These are phyloP conservation scores for Crepidodera aurea DNA, from an alignment of 2,888 invertebrate genomes.

Conservation along the genomic window DNA sequence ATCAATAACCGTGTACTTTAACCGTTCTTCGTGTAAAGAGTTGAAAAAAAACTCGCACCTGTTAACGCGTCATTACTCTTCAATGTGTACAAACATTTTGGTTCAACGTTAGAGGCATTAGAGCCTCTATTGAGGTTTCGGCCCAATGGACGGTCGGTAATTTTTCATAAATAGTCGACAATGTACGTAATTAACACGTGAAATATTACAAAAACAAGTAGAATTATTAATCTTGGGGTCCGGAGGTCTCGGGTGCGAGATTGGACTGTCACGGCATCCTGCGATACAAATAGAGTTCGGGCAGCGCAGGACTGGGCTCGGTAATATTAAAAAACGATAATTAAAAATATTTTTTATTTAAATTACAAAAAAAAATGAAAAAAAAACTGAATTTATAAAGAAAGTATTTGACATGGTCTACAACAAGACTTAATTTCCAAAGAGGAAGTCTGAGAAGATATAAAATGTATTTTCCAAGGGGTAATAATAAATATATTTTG, in stretches of 20 bases:
- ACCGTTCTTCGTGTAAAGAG: too few species aligned
- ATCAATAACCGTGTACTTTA: too few species aligned
- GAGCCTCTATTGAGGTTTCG: constrained; percentile 10
- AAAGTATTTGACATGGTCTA: too few species aligned
- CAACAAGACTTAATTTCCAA: too few species aligned
- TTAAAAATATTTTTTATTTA: too few species aligned
- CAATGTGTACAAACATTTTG: constrained; percentile 10
- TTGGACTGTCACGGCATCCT: constrained; percentile 58
- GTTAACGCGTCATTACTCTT: constrained; percentile 19
- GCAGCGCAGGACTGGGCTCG: constrained; percentile 1
- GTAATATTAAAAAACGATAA: too few species aligned
- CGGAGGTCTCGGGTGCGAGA: constrained; percentile 55
- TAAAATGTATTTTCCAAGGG: too few species aligned
- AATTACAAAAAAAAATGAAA: too few species aligned
- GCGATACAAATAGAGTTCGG: constrained; percentile 58
- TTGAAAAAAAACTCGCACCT: constrained; percentile 16
- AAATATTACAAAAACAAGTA: constrained; percentile 61
- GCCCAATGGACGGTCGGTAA: constrained; percentile 35
- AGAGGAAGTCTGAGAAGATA: too few species aligned
- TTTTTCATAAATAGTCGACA: constrained; percentile 51
- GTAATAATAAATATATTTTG: too few species aligned
- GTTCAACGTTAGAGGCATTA: constrained; percentile 19
- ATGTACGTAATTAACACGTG: constrained; percentile 59
- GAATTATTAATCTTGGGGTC: constrained; percentile 59
- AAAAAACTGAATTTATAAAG: too few species aligned